Evolutionary conservation across 2,888 invertebrate species (phyloP).

Genomic region (Mythimna vitellina): DNA sequence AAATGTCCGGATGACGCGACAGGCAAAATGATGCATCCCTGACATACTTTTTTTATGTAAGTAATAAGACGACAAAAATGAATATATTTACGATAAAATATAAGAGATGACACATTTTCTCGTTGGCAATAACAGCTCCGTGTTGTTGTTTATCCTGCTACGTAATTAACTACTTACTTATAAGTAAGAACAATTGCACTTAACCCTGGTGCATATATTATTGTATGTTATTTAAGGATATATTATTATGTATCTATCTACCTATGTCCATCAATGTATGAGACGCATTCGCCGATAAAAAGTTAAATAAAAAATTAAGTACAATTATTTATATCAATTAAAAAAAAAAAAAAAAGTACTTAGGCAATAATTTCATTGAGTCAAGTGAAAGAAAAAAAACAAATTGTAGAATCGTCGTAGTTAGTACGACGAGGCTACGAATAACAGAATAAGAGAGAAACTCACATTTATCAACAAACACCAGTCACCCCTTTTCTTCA

Average conservation of each 20-base stretch:
- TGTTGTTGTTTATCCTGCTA: slow-evolving; percentile 36
- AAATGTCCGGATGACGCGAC: slow-evolving; percentile 16
- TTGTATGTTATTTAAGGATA: slow-evolving; percentile 9
- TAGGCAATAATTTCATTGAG: no score
- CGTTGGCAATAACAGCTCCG: not conserved
- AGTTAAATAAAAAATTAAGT: no score
- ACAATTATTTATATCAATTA: no score
- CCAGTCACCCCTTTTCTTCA: no score
- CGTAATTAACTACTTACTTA: not conserved
- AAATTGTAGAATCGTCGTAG: no score
- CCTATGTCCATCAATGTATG: not conserved
- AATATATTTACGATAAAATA: not conserved
- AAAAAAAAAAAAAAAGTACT: no score
- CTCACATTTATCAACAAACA: no score
- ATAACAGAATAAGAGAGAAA: no score
- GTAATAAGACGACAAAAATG: slow-evolving; percentile 2
- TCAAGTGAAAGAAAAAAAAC: no score
- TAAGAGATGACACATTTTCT: slow-evolving; percentile 19
- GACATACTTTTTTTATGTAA: slow-evolving; percentile 19
- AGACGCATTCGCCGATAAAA: no score
- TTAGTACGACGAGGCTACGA: no score
- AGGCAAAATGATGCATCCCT: slow-evolving; percentile 2
- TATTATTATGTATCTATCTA: not conserved
- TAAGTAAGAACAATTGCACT: slow-evolving; percentile 12
- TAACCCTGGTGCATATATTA: slow-evolving; percentile 18